Evolutionary conservation across 92 coral and sea anemone genomes (phyloP), one percentile per base, ranked within the genome.

Genomic region (Ricordea florida): DNA sequence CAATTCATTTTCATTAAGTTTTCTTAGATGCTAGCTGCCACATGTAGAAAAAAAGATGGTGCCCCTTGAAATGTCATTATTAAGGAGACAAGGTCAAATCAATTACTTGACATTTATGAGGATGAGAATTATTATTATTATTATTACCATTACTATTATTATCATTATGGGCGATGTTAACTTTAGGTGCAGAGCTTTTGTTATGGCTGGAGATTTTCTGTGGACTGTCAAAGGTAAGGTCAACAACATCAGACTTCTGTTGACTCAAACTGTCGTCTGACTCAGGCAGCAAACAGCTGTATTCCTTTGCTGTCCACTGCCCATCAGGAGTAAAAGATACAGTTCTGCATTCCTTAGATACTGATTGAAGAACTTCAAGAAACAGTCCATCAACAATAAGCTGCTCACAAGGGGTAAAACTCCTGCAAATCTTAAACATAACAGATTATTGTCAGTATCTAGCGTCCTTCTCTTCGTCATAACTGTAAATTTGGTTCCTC

Each of bases 1-100:
- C 13, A 42, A 42, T 42, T 13, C 10, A 10, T 42, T 5, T 42
- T 14, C 17, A 6, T 27, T 6, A n/a, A 6, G 6, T 18, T 8
- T 4, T 11, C 25, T 14, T 15, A 2, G 20, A 6, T 17, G 1
- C 6, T 16, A 8, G 7, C 9, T 14, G 2, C 23, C 1, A 26
- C 2, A n/a, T 16, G 18, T 26, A 45, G 18, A 45, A 1, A 45
- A 45, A 8, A 14, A 0, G 9, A 0, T 16, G 16, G 18, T n/a
- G 16, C 0, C 22, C 7, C 16, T 26, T 45, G 5, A 45, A 45
- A 26, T 1, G 16, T 16, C 0, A 13, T 16, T 10, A 4, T 64
- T 22, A 70, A 37, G 77, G 77, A 38, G 77, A 70, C 41, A 38
- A 18, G 0, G 77, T 70, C 4, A 70, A 65, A 55, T 70, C 77